A percentile compares a stretch with the other conserved stretches of the same genome.
Evolutionary conservation across 2,797 vertebrate species (phyloP).

Genomic region (Anguilla anguilla): DNA sequence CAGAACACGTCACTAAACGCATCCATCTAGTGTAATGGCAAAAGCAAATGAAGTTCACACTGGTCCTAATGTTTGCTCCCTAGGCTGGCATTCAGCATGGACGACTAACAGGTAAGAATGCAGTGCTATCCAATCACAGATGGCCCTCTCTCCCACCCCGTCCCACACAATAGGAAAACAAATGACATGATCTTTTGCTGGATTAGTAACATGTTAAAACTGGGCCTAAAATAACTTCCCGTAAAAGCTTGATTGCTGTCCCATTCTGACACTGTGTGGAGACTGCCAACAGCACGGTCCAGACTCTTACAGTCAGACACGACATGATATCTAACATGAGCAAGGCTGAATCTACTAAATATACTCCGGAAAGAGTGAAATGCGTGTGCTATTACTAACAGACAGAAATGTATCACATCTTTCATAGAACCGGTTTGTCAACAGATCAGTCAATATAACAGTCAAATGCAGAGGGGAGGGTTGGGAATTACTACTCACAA

Average conservation of each 20-base stretch:
- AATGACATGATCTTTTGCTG: neutral
- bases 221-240: neutral
- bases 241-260: neutral
- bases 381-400: neutral
- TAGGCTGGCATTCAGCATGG: neutral
- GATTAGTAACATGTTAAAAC: neutral
- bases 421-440: neutral
- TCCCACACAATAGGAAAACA: conserved; percentile 4
- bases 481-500: neutral
- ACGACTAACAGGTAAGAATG: neutral
- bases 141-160: neutral
- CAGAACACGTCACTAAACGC: neutral
- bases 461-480: neutral
- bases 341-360: neutral
- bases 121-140: neutral
- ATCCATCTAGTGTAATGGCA: neutral
- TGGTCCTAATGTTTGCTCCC: neutral
- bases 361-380: neutral
- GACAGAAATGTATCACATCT: neutral
- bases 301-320: neutral
- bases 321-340: neutral
- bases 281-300: neutral
- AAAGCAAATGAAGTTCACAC: conserved; percentile 5
- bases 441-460: neutral
- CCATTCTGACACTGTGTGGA: neutral